phyloP scores from a whole-genome alignment of 2,888 invertebrate species.

The Eugnorisma glareosa region DNA sequence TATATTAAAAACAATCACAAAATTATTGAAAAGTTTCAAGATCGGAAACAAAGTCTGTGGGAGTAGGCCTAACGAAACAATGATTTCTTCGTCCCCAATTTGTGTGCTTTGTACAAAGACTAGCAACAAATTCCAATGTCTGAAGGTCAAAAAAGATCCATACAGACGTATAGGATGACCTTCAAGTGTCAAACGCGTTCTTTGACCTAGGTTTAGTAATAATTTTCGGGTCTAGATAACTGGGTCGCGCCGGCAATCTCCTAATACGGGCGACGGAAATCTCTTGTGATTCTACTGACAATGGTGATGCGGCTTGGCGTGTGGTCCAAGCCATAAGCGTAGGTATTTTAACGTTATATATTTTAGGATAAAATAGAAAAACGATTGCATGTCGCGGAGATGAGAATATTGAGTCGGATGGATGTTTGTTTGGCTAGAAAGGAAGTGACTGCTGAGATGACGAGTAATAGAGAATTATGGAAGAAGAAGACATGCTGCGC shows the following conservation, averaged over 20 bases:
- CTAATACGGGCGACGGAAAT: constrained; percentile 72
- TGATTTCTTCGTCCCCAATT: background rate
- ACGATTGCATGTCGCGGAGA: no score
- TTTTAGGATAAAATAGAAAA: no score
- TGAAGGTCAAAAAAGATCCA: constrained; percentile 19
- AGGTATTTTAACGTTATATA: no score
- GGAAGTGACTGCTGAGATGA: no score
- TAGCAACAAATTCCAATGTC: background rate
- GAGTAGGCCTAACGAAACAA: background rate
- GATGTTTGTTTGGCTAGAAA: no score
- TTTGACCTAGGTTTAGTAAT: constrained; percentile 55
- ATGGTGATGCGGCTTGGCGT: constrained; percentile 59
- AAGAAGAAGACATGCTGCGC: no score
- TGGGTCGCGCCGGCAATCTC: constrained; percentile 67
- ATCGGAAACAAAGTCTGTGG: background rate
- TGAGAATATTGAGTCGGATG: no score
- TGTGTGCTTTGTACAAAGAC: constrained; percentile 15
- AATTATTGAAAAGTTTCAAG: background rate
- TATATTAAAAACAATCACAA: no score
- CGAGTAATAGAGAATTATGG: no score
- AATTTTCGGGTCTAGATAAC: constrained; percentile 59
- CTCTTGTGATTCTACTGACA: constrained; percentile 71
- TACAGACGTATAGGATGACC: constrained; percentile 24
- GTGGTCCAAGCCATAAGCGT: constrained; percentile 50
- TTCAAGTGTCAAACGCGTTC: constrained; percentile 46